Conservation (phyloP, 1,140 invertebrate species). For the Drosophila yakuba region DNA sequence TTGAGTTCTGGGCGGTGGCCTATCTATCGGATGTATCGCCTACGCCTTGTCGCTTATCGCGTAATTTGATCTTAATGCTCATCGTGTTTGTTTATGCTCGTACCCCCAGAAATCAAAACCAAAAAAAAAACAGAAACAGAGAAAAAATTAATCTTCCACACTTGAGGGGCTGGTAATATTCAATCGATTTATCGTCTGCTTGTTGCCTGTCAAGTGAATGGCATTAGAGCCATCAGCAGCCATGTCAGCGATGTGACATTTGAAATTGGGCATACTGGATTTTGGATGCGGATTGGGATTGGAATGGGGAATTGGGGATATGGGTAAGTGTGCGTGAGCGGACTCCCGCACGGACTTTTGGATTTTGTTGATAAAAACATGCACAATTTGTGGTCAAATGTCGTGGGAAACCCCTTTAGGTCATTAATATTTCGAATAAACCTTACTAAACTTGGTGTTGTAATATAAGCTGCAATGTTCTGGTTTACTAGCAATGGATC, state of each 20-base stretch:
- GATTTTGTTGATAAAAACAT: constrained; percentile 31
- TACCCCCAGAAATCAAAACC: not conserved
- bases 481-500: no score
- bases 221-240: constrained; percentile 58
- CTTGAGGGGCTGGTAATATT: constrained; percentile 66
- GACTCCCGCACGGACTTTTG: constrained; percentile 29
- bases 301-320: no score
- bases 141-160: constrained; percentile 72
- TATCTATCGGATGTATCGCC: constrained; percentile 46
- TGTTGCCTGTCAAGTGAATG: constrained; percentile 78
- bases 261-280: constrained; percentile 76
- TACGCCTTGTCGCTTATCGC: constrained; percentile 60
- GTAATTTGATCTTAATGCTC: constrained; percentile 81
- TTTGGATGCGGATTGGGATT: constrained; percentile 9
- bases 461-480: not conserved
- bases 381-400: constrained; percentile 29
- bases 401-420: not conserved
- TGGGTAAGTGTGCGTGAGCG: constrained; percentile 30
- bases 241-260: constrained; percentile 72
- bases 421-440: constrained; percentile 2
- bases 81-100: constrained; percentile 65
- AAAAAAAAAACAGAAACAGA: not conserved
- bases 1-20: constrained; percentile 38
- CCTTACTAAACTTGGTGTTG: not conserved
- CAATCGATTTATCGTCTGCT: constrained; percentile 75